Evolutionary conservation across 2,797 vertebrate species (phyloP).

Genomic region (Vultur gryphus): DNA sequence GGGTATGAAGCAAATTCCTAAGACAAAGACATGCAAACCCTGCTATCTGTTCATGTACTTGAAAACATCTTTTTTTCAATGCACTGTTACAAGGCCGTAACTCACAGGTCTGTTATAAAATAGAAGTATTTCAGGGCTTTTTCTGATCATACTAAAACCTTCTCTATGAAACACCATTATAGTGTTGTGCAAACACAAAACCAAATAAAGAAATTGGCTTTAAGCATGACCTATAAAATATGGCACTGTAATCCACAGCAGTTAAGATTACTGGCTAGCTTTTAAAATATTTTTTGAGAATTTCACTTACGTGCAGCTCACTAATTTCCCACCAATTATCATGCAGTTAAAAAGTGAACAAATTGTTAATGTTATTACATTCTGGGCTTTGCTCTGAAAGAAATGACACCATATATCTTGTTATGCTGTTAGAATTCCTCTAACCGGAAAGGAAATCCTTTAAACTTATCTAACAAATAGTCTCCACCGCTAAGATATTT

Average conservation of each 20-base stretch:
- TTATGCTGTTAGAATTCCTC: slow-evolving; percentile 2
- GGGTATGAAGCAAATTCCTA: not conserved
- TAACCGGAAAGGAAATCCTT: slow-evolving; percentile 20
- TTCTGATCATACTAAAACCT: not conserved
- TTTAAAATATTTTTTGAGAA: slow-evolving; percentile 46
- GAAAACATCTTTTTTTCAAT: not conserved
- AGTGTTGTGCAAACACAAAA: not conserved
- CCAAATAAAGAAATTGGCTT: not conserved
- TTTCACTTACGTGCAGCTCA: slow-evolving; percentile 36
- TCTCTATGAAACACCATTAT: not conserved
- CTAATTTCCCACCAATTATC: slow-evolving; percentile 59
- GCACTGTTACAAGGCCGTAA: not conserved
- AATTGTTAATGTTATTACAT: slow-evolving; percentile 45
- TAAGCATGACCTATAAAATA: slow-evolving; percentile 16
- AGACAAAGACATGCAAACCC: not conserved
- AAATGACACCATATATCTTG: slow-evolving; percentile 29
- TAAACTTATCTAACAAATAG: slow-evolving; percentile 28
- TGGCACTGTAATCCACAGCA: not conserved
- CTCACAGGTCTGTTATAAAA: not conserved
- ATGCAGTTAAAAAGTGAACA: slow-evolving; percentile 61
- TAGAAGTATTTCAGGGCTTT: not conserved
- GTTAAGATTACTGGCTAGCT: not conserved
- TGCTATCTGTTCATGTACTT: not conserved
- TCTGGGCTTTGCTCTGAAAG: slow-evolving; percentile 26
- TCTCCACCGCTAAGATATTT: not conserved